Conservation (phyloP, 1,140 invertebrate genomes). For the Hetaerina americana region DNA sequence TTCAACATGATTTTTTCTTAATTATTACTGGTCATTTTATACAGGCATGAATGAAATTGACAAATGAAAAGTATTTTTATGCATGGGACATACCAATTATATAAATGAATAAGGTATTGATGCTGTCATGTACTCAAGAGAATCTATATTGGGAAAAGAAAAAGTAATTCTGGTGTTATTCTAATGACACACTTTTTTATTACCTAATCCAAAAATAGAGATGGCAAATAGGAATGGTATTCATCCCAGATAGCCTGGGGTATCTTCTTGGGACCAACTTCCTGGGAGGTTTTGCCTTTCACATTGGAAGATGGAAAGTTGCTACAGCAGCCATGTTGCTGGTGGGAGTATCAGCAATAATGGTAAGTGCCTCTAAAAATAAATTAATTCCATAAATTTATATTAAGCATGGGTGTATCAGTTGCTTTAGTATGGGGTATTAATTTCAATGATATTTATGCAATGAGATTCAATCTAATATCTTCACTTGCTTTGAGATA, state of each 20-base stretch:
- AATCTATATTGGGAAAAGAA: neutral
- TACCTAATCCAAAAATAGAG: constrained; percentile 29
- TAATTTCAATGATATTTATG: neutral
- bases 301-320: constrained; percentile 45
- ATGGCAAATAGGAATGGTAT: constrained; percentile 67
- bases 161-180: neutral
- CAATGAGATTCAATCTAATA: no score
- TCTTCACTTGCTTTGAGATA: no score
- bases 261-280: constrained; percentile 70
- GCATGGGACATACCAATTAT: no score
- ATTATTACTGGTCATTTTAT: no score
- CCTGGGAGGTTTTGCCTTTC: constrained; percentile 47
- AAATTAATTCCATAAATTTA: constrained; percentile 2
- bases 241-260: constrained; percentile 69
- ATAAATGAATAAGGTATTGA: no score
- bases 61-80: no score
- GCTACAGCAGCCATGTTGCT: constrained; percentile 46
- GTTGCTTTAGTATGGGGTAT: no score
- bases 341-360: constrained; percentile 44
- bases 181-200: neutral
- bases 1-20: no score
- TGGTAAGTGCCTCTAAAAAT: constrained; percentile 30
- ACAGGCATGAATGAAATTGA: no score
- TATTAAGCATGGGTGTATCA: constrained; percentile 5
- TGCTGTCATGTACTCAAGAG: no score